Evolutionary conservation across 2,888 invertebrate species (phyloP), one percentile per base, ranked within the genome.

Genomic region (Lepidochrysops patricia): DNA sequence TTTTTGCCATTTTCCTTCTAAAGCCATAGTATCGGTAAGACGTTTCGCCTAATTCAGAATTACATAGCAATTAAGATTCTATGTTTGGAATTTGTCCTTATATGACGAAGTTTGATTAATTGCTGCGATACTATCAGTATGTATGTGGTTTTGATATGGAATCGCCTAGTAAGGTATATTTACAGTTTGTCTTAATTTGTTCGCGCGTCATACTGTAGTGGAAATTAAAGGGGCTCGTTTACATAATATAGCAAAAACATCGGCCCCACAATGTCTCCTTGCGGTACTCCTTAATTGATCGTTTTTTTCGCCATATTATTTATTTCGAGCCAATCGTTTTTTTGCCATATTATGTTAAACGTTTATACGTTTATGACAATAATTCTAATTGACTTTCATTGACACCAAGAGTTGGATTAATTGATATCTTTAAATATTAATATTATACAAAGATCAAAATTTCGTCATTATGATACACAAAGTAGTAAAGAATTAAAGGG

Each of bases 61-160:
- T 61, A 65, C 60, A 61, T 49, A 57, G 13, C 60, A 54, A 59
- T 66, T 66, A 62, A 66, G 62, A 66, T 65, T 61, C 66, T 60
- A 27, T 57, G 56, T 58, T 57, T 26, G 62, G 57, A 62, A 57
- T 62, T 57, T 61, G 13, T 57, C 57, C 60, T 62, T 60, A 57
- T 62, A 66, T 37, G 59, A 63, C 60, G 59, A 48, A 58, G 58
- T 62, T 63, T 63, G 57, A 63, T 62, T 37, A 57, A 61, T 66
- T 59, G 57, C 63, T 57, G 62, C 61, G 60, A 63, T 58, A 61
- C 56, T 37, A 60, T 57, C 27, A 57, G 61, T 62, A 32, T 60
- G 26, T 37, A 13, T 35, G 12, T 60, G 13, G 27, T 15, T 27
- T 26, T 52, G 52, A 54, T 54, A 32, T 54, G 19, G 15, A 19